These are phyloP conservation scores for Laticauda laticaudata DNA, from an alignment of 2,113 vertebrate genomes.

Conservation along the genomic window DNA sequence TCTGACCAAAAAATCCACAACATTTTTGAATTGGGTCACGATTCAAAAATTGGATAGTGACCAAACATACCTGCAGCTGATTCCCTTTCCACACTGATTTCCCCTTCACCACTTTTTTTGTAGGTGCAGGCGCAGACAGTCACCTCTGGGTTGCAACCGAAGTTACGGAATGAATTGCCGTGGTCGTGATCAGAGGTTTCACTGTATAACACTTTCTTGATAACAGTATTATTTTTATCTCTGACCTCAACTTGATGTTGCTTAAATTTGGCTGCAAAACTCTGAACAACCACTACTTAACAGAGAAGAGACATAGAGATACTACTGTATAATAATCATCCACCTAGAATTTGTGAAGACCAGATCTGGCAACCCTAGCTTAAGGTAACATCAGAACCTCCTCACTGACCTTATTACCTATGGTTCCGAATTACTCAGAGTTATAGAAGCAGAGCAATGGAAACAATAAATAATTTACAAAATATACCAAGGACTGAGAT, in stretches of 20 bases:
- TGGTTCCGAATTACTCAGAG: background rate
- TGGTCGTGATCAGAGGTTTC: too few relatives aligned
- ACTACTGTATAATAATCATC: background rate
- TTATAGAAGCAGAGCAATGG: background rate
- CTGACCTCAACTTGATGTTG: background rate
- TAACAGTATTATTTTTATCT: background rate
- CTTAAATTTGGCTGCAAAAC: background rate
- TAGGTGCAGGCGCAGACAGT: too few relatives aligned
- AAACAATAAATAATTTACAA: constrained; percentile 17
- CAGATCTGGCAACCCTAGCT: background rate
- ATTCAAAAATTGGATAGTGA: too few relatives aligned
- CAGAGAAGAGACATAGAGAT: background rate
- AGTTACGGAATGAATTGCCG: too few relatives aligned
- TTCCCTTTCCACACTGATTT: too few relatives aligned
- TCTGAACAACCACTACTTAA: background rate
- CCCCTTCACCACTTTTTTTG: too few relatives aligned
- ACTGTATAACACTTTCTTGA: background rate
- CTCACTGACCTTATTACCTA: background rate
- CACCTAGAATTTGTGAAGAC: background rate
- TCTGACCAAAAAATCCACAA: too few relatives aligned
- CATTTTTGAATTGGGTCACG: too few relatives aligned
- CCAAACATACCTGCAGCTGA: too few relatives aligned
- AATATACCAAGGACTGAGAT: constrained; percentile 46
- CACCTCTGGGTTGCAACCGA: too few relatives aligned
- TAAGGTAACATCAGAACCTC: background rate